phyloP scores from a whole-genome alignment of 2,888 invertebrate species.

The Standfussiana lucernea region DNA sequence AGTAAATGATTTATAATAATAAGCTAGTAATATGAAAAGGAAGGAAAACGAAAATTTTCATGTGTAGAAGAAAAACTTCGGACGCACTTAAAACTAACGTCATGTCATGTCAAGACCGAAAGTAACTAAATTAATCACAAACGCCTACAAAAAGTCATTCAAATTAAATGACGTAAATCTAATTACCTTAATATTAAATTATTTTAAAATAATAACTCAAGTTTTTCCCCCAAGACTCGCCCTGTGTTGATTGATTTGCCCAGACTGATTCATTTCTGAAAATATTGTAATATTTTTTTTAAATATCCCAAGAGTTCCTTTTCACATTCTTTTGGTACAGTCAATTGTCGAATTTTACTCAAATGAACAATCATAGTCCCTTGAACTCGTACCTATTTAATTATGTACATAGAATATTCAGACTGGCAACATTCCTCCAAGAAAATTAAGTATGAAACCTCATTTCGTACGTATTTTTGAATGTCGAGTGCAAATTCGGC shows the following conservation, averaged over 20 bases:
- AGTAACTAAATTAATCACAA: constrained; percentile 1
- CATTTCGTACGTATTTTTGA: constrained; percentile 54
- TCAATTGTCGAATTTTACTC: neutral
- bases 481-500: constrained; percentile 81
- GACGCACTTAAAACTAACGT: neutral
- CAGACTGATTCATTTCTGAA: neutral
- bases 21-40: neutral
- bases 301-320: neutral
- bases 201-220: neutral
- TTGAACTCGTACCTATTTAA: constrained; percentile 42
- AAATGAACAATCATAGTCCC: neutral
- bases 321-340: neutral
- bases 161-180: constrained; percentile 5
- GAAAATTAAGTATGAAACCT: constrained; percentile 30
- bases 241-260: neutral
- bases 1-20: neutral
- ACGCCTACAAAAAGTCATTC: neutral
- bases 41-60: neutral
- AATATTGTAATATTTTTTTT: neutral
- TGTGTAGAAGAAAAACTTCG: neutral
- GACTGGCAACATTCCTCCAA: constrained; percentile 19
- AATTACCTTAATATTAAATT: constrained; percentile 3
- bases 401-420: constrained; percentile 29
- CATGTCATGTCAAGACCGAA: neutral
- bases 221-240: neutral